A percentile compares a stretch with the other conserved stretches of the same genome.
These are phyloP conservation scores for Choreutis nemorana DNA, from an alignment of 2,888 invertebrate species.

Conservation along the genomic window DNA sequence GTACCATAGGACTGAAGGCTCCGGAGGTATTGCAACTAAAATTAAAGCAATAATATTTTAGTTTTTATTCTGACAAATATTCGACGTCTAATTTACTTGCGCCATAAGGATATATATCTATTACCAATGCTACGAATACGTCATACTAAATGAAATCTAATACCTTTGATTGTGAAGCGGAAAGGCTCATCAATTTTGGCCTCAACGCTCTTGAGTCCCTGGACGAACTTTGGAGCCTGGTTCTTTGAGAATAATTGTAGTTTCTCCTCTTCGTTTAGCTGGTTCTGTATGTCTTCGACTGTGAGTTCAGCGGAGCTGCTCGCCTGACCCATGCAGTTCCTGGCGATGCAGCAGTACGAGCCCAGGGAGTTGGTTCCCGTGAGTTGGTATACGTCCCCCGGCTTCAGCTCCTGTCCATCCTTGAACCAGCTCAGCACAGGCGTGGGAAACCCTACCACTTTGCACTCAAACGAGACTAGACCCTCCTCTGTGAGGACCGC, in stretches of 20 bases:
- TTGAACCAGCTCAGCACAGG: constrained; percentile 90
- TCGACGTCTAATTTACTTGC: too few species aligned
- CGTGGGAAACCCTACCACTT: constrained; percentile 91
- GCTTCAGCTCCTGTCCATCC: constrained; percentile 90
- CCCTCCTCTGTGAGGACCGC: constrained; percentile 92
- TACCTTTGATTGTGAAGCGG: constrained; percentile 83
- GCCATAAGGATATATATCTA: too few species aligned
- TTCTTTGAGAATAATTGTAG: constrained; percentile 76
- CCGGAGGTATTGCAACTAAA: constrained; percentile 79
- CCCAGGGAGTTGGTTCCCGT: constrained; percentile 90
- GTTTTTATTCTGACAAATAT: not conserved
- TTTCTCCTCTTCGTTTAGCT: constrained; percentile 86
- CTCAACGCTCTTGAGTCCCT: constrained; percentile 83
- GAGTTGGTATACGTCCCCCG: constrained; percentile 91
- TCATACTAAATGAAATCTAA: not conserved
- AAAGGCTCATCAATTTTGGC: constrained; percentile 84
- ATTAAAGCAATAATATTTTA: constrained; percentile 13
- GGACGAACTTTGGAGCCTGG: constrained; percentile 84
- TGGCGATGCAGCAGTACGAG: constrained; percentile 88
- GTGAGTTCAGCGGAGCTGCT: constrained; percentile 87
- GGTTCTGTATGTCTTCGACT: constrained; percentile 90
- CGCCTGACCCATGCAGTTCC: constrained; percentile 90
- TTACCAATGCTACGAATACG: too few species aligned
- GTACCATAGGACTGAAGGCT: constrained; percentile 87
- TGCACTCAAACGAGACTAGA: constrained; percentile 91